Evolutionary conservation across 2,888 invertebrate species (phyloP), one percentile per base, ranked within the genome.

Genomic region (Temnothorax rugatulus): DNA sequence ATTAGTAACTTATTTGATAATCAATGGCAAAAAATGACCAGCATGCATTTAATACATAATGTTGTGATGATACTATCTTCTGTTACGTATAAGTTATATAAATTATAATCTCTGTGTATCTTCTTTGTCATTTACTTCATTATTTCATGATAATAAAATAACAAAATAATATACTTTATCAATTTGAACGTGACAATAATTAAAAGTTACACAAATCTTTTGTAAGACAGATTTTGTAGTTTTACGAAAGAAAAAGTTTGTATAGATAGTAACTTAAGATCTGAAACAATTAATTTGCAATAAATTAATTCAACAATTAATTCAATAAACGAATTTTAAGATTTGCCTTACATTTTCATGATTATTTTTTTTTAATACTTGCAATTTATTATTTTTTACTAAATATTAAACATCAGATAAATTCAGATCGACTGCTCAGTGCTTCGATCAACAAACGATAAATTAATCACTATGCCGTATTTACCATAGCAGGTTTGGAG

Each of bases 401-500:
- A 54, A 54, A 77, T 41, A n/a, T 41, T 41, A n/a, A 25, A 77
- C 13, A 41, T 52, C 9, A 54, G 9, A n/a, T 4, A 25, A 54
- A 41, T 54, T 50, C 52, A 38, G 18, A 7, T 2, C 25, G 18
- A 11, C 18, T 38, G 52, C 2, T 41, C 15, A 5, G 1, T 5
- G 4, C 38, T 71, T 4, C 29, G 25, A 73, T 61, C 59, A 13
- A 15, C 59, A 38, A 81, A 81, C n/a, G 73, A 18, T 81, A 81
- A 73, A 21, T 15, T 18, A n/a, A 38, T 57, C 25, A 38, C n/a
- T n/a, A 9, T 18, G 13, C 1, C 8, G 38, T 7, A 3, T 21
- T 79, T 79, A 79, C 4, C 79, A 34, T 21, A 71, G 21, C 25
- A 44, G 4, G 15, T 44, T 44, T 44, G 2, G 0, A n/a, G n/a